A percentile compares a stretch with the other conserved stretches of the same genome.
Evolutionary conservation across 2,888 invertebrate species (phyloP).

Genomic region (Drosophila recens): DNA sequence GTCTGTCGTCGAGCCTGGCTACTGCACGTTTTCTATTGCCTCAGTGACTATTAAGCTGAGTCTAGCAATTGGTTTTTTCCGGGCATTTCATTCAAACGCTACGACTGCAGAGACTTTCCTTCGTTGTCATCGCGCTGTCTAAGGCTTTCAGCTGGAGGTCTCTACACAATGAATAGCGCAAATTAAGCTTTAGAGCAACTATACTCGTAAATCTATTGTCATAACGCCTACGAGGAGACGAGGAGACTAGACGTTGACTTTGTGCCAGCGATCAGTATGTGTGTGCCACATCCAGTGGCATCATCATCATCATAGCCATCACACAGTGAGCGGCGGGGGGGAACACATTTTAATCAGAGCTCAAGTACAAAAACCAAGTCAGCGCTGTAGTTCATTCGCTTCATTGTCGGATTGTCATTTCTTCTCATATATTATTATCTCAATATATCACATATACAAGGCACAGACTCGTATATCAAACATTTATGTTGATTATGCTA

Average conservation of each 20-base stretch:
- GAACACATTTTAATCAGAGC: slow-evolving; percentile 79
- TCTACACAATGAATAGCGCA: slow-evolving; percentile 72
- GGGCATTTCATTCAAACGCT: slow-evolving; percentile 82
- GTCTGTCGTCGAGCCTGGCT: slow-evolving; percentile 25
- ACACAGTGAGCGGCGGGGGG: slow-evolving; percentile 40
- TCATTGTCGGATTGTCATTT: slow-evolving; percentile 49
- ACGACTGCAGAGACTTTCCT: slow-evolving; percentile 55
- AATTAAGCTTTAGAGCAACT: slow-evolving; percentile 65
- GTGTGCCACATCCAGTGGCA: slow-evolving; percentile 48
- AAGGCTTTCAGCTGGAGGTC: slow-evolving; percentile 61
- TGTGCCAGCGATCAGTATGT: slow-evolving; percentile 35
- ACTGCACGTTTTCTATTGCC: slow-evolving; percentile 55
- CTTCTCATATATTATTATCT: slow-evolving; percentile 23
- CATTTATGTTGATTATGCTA: slow-evolving; percentile 75
- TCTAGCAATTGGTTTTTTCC: slow-evolving; percentile 86
- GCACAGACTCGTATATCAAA: slow-evolving; percentile 30
- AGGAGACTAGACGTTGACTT: slow-evolving; percentile 44
- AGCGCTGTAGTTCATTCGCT: slow-evolving; percentile 60
- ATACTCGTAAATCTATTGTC: slow-evolving; percentile 80
- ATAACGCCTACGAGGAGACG: slow-evolving; percentile 69
- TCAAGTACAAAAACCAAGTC: slow-evolving; percentile 72
- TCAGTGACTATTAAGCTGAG: slow-evolving; percentile 81
- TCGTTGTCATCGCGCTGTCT: slow-evolving; percentile 60
- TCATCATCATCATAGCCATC: slow-evolving; percentile 43
- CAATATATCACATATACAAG: slow-evolving; percentile 12